Evolutionary conservation across 1,140 invertebrate species (phyloP).

Genomic region (Fragariocoptes setiger): DNA sequence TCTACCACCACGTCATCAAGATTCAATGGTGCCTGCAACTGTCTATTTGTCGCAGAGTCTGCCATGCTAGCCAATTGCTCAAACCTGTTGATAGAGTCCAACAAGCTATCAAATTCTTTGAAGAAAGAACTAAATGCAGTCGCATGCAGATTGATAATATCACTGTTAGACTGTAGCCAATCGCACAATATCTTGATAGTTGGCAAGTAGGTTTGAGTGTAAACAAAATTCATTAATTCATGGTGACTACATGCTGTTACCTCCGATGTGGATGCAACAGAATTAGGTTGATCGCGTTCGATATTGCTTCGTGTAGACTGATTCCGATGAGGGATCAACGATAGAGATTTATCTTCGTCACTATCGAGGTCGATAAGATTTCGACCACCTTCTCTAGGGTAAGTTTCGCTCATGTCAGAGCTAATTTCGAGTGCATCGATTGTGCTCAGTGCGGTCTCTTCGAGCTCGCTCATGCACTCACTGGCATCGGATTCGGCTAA

Average conservation of each 20-base stretch:
- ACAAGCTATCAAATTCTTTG: too few relatives aligned
- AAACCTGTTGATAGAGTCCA: not conserved
- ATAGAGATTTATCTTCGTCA: not conserved
- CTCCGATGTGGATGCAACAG: not conserved
- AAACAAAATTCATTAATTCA: slow-evolving; percentile 3
- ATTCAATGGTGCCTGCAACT: not conserved
- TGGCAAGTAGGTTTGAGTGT: not conserved
- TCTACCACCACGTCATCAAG: not conserved
- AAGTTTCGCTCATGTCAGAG: slow-evolving; percentile 1
- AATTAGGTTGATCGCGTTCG: not conserved
- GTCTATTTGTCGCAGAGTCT: too few relatives aligned
- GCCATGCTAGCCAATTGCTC: not conserved
- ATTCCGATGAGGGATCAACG: not conserved
- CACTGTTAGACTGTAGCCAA: slow-evolving; percentile 17
- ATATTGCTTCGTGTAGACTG: not conserved
- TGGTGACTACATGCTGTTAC: not conserved
- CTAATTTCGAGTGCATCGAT: slow-evolving; percentile 8
- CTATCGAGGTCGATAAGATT: not conserved
- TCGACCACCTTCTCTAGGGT: slow-evolving; percentile 6
- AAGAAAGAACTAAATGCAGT: not conserved
- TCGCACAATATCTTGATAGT: slow-evolving; percentile 6
- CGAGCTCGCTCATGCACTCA: slow-evolving; percentile 3
- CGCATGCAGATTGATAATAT: not conserved
- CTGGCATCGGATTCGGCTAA: too few relatives aligned
- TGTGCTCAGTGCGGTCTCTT: slow-evolving; percentile 6